Percentiles rank a stretch among this genome's conserved stretches.
These are phyloP conservation scores for Cyclophora punctaria DNA, from an alignment of 2,888 invertebrate genomes.

Conservation along the genomic window DNA sequence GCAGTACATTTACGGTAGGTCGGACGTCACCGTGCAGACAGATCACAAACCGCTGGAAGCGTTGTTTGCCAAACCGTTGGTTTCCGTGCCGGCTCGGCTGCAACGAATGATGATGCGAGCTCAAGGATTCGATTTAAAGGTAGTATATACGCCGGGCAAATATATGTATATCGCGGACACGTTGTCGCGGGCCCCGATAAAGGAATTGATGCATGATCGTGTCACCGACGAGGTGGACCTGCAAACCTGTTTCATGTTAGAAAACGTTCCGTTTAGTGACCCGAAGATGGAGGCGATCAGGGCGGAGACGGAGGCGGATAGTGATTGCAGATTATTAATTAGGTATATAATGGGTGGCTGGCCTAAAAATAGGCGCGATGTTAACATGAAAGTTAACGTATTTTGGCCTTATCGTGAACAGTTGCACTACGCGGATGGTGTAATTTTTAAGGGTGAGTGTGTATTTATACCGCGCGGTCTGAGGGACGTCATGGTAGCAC, in stretches of 20 bases:
- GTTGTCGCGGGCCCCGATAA: constrained; percentile 2
- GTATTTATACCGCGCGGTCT: background rate
- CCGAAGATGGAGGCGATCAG: no score
- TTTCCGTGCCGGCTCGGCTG: constrained; percentile 7
- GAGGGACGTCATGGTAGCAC: background rate
- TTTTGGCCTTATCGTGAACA: background rate
- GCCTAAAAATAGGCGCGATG: background rate
- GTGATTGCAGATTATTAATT: background rate
- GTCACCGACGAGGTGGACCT: background rate
- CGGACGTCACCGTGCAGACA: constrained; percentile 6
- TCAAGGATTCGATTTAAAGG: constrained; percentile 8
- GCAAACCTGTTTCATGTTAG: background rate
- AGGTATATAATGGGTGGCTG: background rate
- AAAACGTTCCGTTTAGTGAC: background rate
- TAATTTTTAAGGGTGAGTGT: background rate
- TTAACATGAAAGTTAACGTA: background rate
- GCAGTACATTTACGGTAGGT: constrained; percentile 10
- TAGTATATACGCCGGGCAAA: constrained; percentile 7
- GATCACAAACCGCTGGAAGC: constrained; percentile 13
- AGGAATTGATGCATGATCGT: background rate
- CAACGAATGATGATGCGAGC: constrained; percentile 11
- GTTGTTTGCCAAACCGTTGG: constrained; percentile 11
- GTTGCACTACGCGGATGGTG: background rate
- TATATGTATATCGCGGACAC: constrained; percentile 9
- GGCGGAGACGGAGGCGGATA: no score